A percentile compares a stretch with the other conserved stretches of the same genome.
phyloP scores from a whole-genome alignment of 2,888 invertebrate species.

The Microplitis manilae region DNA sequence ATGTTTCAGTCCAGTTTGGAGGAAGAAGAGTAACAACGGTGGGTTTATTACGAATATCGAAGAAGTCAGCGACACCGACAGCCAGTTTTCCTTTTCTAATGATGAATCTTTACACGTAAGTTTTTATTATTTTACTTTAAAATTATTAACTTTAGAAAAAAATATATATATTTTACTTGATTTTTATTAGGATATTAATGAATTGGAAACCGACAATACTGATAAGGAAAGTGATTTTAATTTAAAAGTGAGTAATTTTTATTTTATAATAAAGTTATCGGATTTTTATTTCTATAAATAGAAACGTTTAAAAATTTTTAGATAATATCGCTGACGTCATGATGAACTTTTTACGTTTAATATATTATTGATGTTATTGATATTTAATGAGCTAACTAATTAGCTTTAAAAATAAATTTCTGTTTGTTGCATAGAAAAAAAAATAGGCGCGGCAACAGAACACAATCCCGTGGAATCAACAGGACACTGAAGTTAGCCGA shows the following conservation, averaged over 20 bases:
- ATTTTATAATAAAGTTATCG: background rate
- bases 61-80: slow-evolving; percentile 68
- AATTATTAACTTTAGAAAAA: slow-evolving; percentile 1
- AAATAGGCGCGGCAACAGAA: no score
- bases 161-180: background rate
- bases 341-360: no score
- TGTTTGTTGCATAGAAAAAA: no score
- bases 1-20: slow-evolving; percentile 70
- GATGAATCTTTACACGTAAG: slow-evolving; percentile 67
- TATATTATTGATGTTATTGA: no score
- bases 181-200: slow-evolving; percentile 60
- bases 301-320: no score
- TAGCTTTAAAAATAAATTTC: no score
- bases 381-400: no score
- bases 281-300: background rate
- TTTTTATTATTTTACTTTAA: slow-evolving; percentile 31
- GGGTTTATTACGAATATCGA: slow-evolving; percentile 65
- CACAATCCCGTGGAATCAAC: no score
- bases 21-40: slow-evolving; percentile 69
- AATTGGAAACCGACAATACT: slow-evolving; percentile 63
- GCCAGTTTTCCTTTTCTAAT: slow-evolving; percentile 69
- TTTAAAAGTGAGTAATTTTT: slow-evolving; percentile 61
- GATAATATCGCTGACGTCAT: no score
- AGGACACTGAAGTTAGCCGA: no score
- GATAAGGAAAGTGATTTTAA: slow-evolving; percentile 70